Base-by-base conservation (phyloP, 2,797 vertebrate genomes). In the Lophius americanus region DNA sequence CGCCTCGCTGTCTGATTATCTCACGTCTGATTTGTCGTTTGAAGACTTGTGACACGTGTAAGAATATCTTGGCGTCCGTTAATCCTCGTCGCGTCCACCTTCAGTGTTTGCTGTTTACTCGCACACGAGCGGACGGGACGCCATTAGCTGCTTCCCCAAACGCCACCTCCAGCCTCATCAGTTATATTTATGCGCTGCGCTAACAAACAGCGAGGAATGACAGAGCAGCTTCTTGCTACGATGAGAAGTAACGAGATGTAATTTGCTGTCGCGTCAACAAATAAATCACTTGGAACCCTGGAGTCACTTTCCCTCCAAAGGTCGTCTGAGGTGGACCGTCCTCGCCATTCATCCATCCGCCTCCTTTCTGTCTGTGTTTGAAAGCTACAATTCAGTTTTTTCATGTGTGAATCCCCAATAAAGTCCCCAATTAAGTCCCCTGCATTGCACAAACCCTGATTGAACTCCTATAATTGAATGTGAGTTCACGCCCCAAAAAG, bases 211-310 rank as follows among this genome's bases (percentile, higher is more conserved):
- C 66, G 67, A 69, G 66, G 59, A 82, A 79, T 82, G 84, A 84
- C 78, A 81, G 58, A 76, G 70, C 68, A 68, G 71, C 78, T 89
- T 84, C 86, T 82, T 83, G 82, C 75, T 67, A 77, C 76, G 83
- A 88, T 79, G 79, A 85, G 81, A 81, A 83, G 83, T 85, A 87
- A 90, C 85, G 83, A 76, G 81, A 81, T 85, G 69, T 85, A 84
- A 91, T 89, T 86, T 88, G 70, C 67, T 73, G 56, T 75, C 81
- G 52, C 68, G 81, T 58, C 7, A 67, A 56, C 47, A 60, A 79
- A 90, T 90, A 86, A 90, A 89, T 89, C 82, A 89, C 60, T 60
- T 64, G 60, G 78, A 75, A 64, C 46, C 65, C 59, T 37, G 69
- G 64, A 78, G 71, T 75, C 69, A 54, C 68, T 61, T 52, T 73